A percentile compares a stretch with the other conserved stretches of the same genome.
Conservation (phyloP, 2,888 invertebrate species). For the Callyntrura sp. region DNA sequence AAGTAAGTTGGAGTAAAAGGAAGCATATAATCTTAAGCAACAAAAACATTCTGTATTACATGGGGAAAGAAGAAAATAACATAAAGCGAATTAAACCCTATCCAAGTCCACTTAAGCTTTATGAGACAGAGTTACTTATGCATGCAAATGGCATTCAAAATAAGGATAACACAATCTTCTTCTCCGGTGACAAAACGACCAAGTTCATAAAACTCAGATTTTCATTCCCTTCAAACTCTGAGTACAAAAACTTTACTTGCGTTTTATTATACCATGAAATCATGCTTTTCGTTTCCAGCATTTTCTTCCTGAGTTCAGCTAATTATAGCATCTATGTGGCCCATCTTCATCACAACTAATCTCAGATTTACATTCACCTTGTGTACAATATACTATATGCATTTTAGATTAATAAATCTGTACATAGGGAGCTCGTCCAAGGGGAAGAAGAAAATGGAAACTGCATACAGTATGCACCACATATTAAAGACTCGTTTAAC, state of each 20-base stretch:
- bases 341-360: slow-evolving; percentile 59
- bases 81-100: slow-evolving; percentile 67
- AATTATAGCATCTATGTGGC: slow-evolving; percentile 59
- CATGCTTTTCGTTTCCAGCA: neutral
- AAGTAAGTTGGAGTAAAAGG: slow-evolving; percentile 4
- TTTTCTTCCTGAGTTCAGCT: slow-evolving; percentile 41
- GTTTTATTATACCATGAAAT: slow-evolving; percentile 17
- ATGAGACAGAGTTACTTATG: slow-evolving; percentile 78
- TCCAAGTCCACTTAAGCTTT: slow-evolving; percentile 77
- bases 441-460: slow-evolving; percentile 64
- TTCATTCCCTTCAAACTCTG: slow-evolving; percentile 30
- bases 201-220: slow-evolving; percentile 72
- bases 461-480: slow-evolving; percentile 50
- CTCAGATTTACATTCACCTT: slow-evolving; percentile 71
- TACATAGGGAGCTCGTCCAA: slow-evolving; percentile 45
- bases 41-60: neutral
- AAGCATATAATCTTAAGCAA: slow-evolving; percentile 37
- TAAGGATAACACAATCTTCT: slow-evolving; percentile 75
- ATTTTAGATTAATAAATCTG: slow-evolving; percentile 54
- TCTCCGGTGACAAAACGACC: slow-evolving; percentile 66
- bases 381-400: slow-evolving; percentile 43
- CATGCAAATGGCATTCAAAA: slow-evolving; percentile 78
- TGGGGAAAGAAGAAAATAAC: neutral
- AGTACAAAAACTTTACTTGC: neutral
- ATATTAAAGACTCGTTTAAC: slow-evolving; percentile 8